Percentiles rank a stretch among this genome's conserved stretches.
Conservation (phyloP, 2,888 invertebrate species). For the Doris montereyensis region DNA sequence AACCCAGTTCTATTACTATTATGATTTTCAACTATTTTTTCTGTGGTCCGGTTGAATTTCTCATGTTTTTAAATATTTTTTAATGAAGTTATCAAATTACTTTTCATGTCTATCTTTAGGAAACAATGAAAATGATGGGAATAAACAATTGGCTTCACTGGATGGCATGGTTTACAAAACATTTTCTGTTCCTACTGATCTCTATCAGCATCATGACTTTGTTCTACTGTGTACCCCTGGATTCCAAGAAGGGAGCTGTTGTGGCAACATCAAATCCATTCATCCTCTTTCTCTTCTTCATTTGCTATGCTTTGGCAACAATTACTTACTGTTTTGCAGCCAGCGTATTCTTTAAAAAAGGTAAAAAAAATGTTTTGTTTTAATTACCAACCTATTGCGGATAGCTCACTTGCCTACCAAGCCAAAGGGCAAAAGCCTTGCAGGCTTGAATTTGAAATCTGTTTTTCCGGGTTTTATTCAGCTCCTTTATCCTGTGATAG, state of each 20-base stretch:
- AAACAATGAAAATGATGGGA: conserved; percentile 93
- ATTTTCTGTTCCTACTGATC: conserved; percentile 80
- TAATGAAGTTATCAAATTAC: no score
- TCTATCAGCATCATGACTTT: conserved; percentile 75
- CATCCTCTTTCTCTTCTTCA: conserved; percentile 81
- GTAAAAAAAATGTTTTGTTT: conserved; percentile 30
- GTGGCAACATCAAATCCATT: conserved; percentile 76
- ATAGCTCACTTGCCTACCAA: no score
- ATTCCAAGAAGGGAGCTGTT: conserved; percentile 52
- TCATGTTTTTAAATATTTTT: no score
- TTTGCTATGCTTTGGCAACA: conserved; percentile 81
- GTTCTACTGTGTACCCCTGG: conserved; percentile 60
- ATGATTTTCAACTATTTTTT: no score
- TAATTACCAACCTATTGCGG: no score
- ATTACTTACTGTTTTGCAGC: conserved; percentile 87
- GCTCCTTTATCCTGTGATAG: no score
- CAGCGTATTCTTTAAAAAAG: conserved; percentile 85
- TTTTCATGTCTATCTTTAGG: no score
- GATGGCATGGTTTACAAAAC: conserved; percentile 88
- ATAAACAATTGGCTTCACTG: conserved; percentile 86
- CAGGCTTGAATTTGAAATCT: no score
- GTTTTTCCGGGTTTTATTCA: no score
- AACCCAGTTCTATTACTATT: no score
- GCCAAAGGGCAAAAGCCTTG: no score
- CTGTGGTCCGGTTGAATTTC: no score